Percentiles rank a stretch among this genome's conserved stretches.
phyloP scores from a whole-genome alignment of 2,797 vertebrate species.

The Pipistrellus pygmaeus region DNA sequence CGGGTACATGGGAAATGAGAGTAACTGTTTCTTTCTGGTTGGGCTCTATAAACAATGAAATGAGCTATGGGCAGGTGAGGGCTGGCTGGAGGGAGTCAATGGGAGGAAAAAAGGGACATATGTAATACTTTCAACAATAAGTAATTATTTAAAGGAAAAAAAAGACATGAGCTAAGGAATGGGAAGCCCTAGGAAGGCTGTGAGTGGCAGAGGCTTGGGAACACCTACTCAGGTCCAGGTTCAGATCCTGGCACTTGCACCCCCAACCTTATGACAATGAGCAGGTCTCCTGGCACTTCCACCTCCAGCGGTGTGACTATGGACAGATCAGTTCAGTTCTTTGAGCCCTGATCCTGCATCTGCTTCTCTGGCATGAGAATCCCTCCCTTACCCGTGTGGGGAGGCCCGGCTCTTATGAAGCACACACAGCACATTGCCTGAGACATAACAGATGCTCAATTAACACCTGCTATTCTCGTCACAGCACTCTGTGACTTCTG shows the following conservation, averaged over 20 bases:
- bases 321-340: not conserved
- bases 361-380: not conserved
- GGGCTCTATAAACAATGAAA: not conserved
- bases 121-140: too few species aligned
- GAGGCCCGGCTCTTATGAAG: not conserved
- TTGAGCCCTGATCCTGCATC: not conserved
- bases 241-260: not conserved
- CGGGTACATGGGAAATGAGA: not conserved
- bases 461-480: not conserved
- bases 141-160: too few species aligned
- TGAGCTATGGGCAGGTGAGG: not conserved
- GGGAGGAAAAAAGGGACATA: too few species aligned
- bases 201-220: too few species aligned
- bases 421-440: not conserved
- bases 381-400: not conserved
- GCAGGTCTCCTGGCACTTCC: not conserved
- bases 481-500: not conserved
- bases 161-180: not conserved
- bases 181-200: not conserved
- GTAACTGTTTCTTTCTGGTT: not conserved
- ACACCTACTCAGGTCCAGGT: not conserved
- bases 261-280: accelerated
- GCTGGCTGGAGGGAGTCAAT: too few species aligned
- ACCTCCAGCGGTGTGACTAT: accelerated
- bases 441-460: not conserved